Evolutionary conservation across 2,888 invertebrate genomes (phyloP), one percentile per base, ranked within the genome.

Genomic region (Lutraria lutraria): DNA sequence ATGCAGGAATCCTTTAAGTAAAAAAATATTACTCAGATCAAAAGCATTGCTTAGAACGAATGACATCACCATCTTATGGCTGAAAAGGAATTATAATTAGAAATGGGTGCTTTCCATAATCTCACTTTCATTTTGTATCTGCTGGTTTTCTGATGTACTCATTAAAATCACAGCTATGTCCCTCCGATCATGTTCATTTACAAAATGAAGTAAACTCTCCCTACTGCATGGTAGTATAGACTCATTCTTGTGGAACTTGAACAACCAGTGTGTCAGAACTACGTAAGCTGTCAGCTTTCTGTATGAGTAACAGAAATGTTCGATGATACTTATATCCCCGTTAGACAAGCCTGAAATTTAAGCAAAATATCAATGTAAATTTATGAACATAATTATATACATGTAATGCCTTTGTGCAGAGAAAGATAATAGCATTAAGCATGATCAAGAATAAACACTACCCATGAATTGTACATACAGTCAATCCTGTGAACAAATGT

Each of bases 261-360:
- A 80, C 60, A 90, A 89, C 93, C 93, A 93, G n/a, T 93, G 92
- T 10, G 85, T 54, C 13, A 93, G 31, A 3, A 93, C 88, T 29
- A 93, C 88, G 25, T 88, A 68, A 0, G 91, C 88, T 8, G 92
- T 80, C 25, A 92, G 88, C 52, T 91, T 89, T 52, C 91, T 68
- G 29, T 93, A 91, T 8, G 93, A 90, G 88, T 90, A 92, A 60
- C 92, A 92, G 82, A 92, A 93, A 82, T 93, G 91, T 76, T 93
- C 90, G 16, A 93, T 92, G 25, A 93, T 90, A 43, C 87, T 88
- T n/a, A 92, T 90, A 54, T 93, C 92, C 56, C 84, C 84, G 13
- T n/a, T 85, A 4, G 54, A 80, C 81, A 93, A 85, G 68, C 92
- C 93, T 93, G 86, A 54, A 89, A 84, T 54, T 52, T 86, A 81